These are phyloP conservation scores for Limnothrissa miodon DNA, from an alignment of 2,113 vertebrate species.

Conservation along the genomic window DNA sequence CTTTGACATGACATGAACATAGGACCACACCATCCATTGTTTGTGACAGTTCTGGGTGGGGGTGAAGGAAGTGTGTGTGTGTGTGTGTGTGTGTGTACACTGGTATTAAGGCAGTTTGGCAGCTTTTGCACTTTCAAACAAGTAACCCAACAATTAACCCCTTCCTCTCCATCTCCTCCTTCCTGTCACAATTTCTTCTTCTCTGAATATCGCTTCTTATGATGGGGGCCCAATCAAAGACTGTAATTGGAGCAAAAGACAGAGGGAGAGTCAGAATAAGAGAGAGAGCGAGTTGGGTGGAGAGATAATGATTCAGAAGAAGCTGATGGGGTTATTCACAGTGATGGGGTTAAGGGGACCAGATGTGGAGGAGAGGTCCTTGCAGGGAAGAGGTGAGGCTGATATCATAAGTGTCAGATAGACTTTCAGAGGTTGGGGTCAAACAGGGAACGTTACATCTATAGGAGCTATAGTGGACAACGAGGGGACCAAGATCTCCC, in stretches of 20 bases:
- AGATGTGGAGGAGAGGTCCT: background rate
- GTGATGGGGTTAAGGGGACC: background rate
- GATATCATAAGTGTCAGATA: background rate
- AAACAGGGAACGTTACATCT: background rate
- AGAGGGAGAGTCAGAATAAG: constrained; percentile 32
- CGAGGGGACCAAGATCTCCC: too few species aligned
- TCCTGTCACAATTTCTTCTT: background rate
- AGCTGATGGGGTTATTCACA: constrained; percentile 2
- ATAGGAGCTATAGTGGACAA: too few species aligned
- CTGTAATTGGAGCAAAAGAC: constrained; percentile 37
- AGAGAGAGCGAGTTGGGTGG: background rate
- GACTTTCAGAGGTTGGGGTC: background rate
- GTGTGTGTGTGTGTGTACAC: background rate
- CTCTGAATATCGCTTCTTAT: background rate
- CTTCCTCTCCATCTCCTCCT: background rate
- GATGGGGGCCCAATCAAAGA: constrained; percentile 34
- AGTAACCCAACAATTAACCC: constrained; percentile 47
- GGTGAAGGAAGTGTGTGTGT: background rate
- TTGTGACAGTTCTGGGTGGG: background rate
- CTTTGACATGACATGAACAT: constrained; percentile 45
- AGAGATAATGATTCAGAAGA: background rate
- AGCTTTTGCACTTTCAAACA: constrained; percentile 31
- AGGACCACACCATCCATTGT: constrained; percentile 7
- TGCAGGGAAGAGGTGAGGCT: background rate
- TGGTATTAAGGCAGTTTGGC: constrained; percentile 7